Evolutionary conservation across 1,140 invertebrate species (phyloP), one percentile per base, ranked within the genome.

Genomic region (Carposina sasakii): DNA sequence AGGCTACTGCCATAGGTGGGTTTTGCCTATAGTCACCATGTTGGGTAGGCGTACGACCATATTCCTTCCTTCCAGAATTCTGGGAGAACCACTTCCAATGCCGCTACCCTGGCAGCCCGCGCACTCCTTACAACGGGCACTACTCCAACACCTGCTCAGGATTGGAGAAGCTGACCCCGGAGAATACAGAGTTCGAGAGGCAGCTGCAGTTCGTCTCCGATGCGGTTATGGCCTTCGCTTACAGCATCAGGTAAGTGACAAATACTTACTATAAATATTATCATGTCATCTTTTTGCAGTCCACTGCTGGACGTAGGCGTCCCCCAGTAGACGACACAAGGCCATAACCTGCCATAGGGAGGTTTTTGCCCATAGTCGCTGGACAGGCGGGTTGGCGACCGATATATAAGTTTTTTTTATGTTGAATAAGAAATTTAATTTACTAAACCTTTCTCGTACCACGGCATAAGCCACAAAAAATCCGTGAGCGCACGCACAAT

Each of bases 121-220:
- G 84, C 33, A 96, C 94, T 0, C 93, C 93, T 0, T 94, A 94
- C 81, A 96, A 96, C 67, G 73, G 81, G 30, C 88, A 91, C 48
- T 93, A 93, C 69, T 88, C 78, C 1, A 83, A 78, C 8, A 60
- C 72, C 1, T 96, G 95, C 71, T 91, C 91, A 0, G 91, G 90
- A 3, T 85, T 87, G 20, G 93, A 96, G 68, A 87, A 88, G 10
- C 88, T 96, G 1, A 90, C 89, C 0, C 87, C 87, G 12, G 86
- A 93, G 23, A 92, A 94, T 60, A 96, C 90, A 0, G 91, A 90
- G 39, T 95, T 96, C 60, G 96, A 98, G 72, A 92, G 91, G 57
- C 96, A 97, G 67, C 84, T 97, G 22, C 96, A 97, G 75, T 97
- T 97, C 73, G 95, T 97, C 15, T 93, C 93, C n/a, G 96, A 97